A percentile compares a stretch with the other conserved stretches of the same genome.
These are phyloP conservation scores for Tringa solitaria DNA, from an alignment of 2,113 vertebrate species.

Conservation along the genomic window DNA sequence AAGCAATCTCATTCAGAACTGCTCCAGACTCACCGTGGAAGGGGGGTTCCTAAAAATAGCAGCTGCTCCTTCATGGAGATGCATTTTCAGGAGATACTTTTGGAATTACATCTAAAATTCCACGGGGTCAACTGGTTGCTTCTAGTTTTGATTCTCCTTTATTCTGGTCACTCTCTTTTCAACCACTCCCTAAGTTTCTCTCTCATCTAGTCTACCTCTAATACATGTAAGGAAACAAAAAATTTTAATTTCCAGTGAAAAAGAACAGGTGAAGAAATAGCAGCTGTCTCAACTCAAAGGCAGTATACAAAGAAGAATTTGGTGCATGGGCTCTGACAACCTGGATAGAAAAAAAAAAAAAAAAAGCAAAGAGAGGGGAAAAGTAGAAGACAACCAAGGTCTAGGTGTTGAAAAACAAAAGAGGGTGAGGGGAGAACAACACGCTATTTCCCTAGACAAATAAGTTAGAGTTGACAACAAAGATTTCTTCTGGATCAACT, in stretches of 20 bases:
- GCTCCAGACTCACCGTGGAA: not conserved
- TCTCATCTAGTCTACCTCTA: not conserved
- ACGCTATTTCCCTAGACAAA: not conserved
- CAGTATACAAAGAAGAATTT: not conserved
- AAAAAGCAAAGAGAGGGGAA: not conserved
- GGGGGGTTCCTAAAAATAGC: not conserved
- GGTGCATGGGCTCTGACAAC: not conserved
- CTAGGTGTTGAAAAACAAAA: not conserved
- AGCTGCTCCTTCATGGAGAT: not conserved
- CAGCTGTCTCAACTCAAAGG: not conserved
- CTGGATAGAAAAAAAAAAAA: not conserved
- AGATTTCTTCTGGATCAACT: not conserved
- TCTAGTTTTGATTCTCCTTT: not conserved
- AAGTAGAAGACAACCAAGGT: not conserved
- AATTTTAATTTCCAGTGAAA: not conserved
- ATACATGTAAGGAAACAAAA: not conserved
- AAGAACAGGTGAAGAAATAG: not conserved
- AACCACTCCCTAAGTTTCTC: not conserved
- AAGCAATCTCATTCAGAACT: not conserved
- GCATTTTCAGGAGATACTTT: not conserved
- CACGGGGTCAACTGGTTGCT: not conserved
- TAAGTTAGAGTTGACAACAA: not conserved
- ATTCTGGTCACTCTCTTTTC: not conserved
- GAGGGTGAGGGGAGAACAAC: fast-evolving
- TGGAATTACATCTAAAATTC: not conserved